phyloP scores from a whole-genome alignment of 2,113 vertebrate genomes.

The Sturnus vulgaris region DNA sequence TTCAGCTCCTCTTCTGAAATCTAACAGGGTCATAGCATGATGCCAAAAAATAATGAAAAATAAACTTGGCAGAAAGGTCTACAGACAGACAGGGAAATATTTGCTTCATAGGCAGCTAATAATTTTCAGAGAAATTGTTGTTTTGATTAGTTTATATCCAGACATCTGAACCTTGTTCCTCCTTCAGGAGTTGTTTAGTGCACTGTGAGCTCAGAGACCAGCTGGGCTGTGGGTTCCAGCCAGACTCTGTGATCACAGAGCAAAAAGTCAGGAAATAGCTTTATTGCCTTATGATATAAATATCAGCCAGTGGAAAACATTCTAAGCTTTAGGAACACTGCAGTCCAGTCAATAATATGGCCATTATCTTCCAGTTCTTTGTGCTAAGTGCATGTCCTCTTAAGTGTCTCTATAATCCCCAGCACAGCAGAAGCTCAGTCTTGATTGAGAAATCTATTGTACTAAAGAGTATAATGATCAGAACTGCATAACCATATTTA shows the following conservation, averaged over 20 bases:
- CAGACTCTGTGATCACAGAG: neutral
- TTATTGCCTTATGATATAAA: constrained; percentile 42
- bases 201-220: constrained; percentile 33
- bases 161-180: constrained; percentile 33
- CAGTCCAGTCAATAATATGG: constrained; percentile 32
- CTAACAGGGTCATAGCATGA: neutral
- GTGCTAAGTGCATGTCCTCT: neutral
- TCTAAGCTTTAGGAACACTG: neutral
- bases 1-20: neutral
- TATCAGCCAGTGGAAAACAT: constrained; percentile 13
- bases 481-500: neutral
- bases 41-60: constrained; percentile 14
- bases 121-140: constrained; percentile 37
- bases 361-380: constrained; percentile 19
- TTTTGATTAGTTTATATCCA: constrained; percentile 48
- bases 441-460: neutral
- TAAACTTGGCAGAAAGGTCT: constrained; percentile 8
- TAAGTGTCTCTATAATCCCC: neutral
- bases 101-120: constrained; percentile 43
- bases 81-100: constrained; percentile 33
- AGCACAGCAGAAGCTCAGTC: neutral
- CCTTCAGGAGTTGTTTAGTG: constrained; percentile 9
- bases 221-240: constrained; percentile 24
- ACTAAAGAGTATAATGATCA: neutral
- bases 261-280: constrained; percentile 43